These are phyloP conservation scores for Mesoclemmys tuberculata DNA, from an alignment of 2,113 vertebrate species.

Conservation along the genomic window DNA sequence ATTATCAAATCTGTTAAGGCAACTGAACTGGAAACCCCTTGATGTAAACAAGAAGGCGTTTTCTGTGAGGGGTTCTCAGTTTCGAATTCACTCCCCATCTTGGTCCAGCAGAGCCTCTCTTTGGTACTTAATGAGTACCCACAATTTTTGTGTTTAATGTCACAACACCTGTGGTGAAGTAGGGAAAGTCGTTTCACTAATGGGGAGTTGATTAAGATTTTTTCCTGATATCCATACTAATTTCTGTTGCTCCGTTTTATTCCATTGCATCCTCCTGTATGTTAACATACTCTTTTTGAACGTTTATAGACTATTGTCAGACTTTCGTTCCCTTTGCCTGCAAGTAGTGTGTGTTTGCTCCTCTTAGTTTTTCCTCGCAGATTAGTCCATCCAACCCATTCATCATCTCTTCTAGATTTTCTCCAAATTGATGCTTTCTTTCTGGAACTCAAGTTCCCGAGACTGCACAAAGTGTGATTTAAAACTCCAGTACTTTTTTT, in stretches of 20 bases:
- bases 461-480: background rate
- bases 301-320: background rate
- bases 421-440: background rate
- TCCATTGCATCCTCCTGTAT: background rate
- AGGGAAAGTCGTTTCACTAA: background rate
- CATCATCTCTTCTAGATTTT: background rate
- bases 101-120: too few species aligned
- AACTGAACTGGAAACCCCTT: background rate
- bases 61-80: background rate
- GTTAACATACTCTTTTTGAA: background rate
- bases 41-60: background rate
- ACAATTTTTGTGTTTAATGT: background rate
- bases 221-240: background rate
- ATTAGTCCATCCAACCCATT: background rate
- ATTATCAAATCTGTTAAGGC: background rate
- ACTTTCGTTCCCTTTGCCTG: background rate
- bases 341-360: too few species aligned
- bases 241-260: background rate
- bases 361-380: background rate
- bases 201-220: background rate
- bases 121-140: too few species aligned
- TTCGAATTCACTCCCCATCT: too few species aligned
- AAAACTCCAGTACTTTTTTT: background rate
- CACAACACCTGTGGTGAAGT: background rate
- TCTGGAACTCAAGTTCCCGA: background rate